Percentiles rank a stretch among this genome's conserved stretches.
Evolutionary conservation across 2,888 invertebrate genomes (phyloP).

Genomic region (Chrysina gloriosa): DNA sequence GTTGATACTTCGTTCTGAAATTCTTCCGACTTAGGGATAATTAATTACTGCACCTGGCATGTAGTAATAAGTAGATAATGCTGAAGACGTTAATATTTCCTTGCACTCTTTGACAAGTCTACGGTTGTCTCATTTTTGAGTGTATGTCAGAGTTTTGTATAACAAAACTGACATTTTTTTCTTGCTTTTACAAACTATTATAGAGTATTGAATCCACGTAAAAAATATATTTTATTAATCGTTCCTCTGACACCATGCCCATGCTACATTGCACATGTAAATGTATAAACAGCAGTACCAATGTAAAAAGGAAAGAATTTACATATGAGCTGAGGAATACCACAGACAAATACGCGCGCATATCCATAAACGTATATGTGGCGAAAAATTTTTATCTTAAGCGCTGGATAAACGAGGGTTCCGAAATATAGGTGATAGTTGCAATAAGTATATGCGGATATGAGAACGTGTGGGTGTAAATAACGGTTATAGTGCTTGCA

Average conservation of each 20-base stretch:
- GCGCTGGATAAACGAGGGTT: conserved; percentile 29
- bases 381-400: conserved; percentile 20
- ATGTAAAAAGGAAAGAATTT: neutral
- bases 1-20: too few species aligned
- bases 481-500: conserved; percentile 59
- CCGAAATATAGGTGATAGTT: conserved; percentile 44
- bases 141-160: too few species aligned
- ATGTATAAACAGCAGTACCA: neutral
- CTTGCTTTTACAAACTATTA: neutral
- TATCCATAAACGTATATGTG: neutral
- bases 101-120: too few species aligned
- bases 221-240: neutral
- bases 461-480: conserved; percentile 62
- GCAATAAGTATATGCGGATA: conserved; percentile 60
- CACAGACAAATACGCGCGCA: neutral
- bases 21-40: too few species aligned
- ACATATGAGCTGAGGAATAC: neutral
- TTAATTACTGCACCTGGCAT: too few species aligned
- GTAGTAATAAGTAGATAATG: too few species aligned
- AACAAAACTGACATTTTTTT: too few species aligned
- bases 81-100: too few species aligned
- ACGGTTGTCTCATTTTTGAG: too few species aligned
- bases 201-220: neutral
- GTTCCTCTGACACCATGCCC: too few species aligned
- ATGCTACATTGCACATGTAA: too few species aligned